phyloP scores from a whole-genome alignment of 2,888 invertebrate genomes.

The Harmothoe impar region DNA sequence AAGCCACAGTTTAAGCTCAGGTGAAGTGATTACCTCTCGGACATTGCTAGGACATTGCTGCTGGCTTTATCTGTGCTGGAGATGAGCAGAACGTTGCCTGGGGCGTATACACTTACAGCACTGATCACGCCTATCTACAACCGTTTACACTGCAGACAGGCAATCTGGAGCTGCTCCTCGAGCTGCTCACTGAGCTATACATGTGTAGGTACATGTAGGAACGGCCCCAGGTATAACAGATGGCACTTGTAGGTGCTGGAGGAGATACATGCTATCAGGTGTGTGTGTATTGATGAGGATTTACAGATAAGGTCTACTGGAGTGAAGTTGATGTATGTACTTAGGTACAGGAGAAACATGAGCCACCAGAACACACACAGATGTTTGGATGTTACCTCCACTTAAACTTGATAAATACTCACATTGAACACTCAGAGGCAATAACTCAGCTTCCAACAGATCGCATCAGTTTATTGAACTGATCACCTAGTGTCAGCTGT shows the following conservation, averaged over 20 bases:
- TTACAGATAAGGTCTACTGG: not conserved
- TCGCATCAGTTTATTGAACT: too few relatives aligned
- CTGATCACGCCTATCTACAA: not conserved
- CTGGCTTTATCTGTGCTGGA: too few relatives aligned
- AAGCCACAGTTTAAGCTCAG: too few relatives aligned
- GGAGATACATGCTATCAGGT: not conserved
- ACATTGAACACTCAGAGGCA: too few relatives aligned
- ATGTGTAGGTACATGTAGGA: not conserved
- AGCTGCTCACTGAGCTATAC: not conserved
- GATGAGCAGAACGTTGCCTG: not conserved
- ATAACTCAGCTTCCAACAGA: too few relatives aligned
- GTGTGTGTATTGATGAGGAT: not conserved
- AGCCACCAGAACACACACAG: too few relatives aligned
- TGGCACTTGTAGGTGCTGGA: not conserved
- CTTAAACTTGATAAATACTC: too few relatives aligned
- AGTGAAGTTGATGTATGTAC: not conserved
- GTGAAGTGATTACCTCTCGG: too few relatives aligned
- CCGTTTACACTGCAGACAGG: not conserved
- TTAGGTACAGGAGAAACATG: too few relatives aligned
- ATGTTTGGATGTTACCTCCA: too few relatives aligned
- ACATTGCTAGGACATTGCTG: too few relatives aligned
- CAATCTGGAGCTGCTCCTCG: constrained; percentile 1
- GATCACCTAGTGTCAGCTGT: too few relatives aligned
- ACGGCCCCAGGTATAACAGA: not conserved
- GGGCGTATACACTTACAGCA: not conserved